phyloP scores from a whole-genome alignment of 2,797 vertebrate species.

The Sebastes glaucus region DNA sequence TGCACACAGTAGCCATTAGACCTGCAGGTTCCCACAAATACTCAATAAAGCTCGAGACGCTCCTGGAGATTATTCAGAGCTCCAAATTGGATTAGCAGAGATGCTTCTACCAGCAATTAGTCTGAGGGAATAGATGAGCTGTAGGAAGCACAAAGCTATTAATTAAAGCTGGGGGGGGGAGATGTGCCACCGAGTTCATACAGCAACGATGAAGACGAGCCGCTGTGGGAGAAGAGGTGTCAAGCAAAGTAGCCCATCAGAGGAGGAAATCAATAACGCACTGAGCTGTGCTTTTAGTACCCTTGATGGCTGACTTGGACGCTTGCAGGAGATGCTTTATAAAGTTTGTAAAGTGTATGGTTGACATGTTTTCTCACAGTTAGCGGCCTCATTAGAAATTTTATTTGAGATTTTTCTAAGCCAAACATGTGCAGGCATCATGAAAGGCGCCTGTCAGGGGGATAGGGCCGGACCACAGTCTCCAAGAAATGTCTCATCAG shows the following conservation, averaged over 20 bases:
- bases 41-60: constrained; percentile 43
- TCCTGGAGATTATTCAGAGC: constrained; percentile 60
- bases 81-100: constrained; percentile 74
- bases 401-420: constrained; percentile 21
- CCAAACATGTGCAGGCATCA: background rate
- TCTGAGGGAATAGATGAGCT: constrained; percentile 59
- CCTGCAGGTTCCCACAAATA: constrained; percentile 49
- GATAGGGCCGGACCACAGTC: background rate
- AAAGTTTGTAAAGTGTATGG: constrained; percentile 31
- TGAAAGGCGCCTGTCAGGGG: constrained; percentile 16
- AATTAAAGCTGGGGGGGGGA: constrained; percentile 47
- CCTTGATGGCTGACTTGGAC: constrained; percentile 28
- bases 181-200: constrained; percentile 42
- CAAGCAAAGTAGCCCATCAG: constrained; percentile 50
- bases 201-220: constrained; percentile 42
- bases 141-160: constrained; percentile 67
- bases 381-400: constrained; percentile 27
- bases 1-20: constrained; percentile 23
- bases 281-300: constrained; percentile 38
- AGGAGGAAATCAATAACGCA: constrained; percentile 45
- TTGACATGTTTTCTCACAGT: constrained; percentile 35
- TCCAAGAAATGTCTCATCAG: constrained; percentile 28
- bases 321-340: background rate
- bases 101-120: constrained; percentile 67
- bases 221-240: constrained; percentile 52